Evolutionary conservation across 2,113 vertebrate genomes (phyloP).

Genomic region (Ptilorrhoa leucosticta): DNA sequence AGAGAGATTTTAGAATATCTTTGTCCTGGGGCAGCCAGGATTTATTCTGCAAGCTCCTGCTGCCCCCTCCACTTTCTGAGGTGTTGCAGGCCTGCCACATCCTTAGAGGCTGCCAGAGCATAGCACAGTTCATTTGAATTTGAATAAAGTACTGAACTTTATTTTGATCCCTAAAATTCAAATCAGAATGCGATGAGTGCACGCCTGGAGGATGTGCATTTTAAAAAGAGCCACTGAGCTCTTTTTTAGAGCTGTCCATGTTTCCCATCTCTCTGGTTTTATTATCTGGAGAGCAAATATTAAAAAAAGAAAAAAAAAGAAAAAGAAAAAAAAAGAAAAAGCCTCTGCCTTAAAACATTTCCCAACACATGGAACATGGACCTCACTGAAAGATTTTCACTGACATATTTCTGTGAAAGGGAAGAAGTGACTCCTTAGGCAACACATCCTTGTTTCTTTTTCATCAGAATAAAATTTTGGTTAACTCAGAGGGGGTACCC

Average conservation of each 20-base stretch:
- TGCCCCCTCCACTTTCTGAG: background rate
- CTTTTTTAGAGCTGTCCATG: background rate
- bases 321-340: too few relatives aligned
- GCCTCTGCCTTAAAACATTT: background rate
- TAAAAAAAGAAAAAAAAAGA: background rate
- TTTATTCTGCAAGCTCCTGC: background rate
- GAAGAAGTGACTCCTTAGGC: background rate
- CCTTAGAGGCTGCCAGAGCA: background rate
- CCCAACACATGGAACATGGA: background rate
- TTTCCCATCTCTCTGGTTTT: background rate
- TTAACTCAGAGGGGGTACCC: background rate
- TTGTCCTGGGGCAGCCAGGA: background rate
- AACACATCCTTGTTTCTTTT: background rate
- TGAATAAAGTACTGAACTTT: slow-evolving; percentile 29
- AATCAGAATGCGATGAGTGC: background rate
- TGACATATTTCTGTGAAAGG: background rate
- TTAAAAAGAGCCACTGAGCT: background rate
- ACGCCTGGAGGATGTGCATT: background rate
- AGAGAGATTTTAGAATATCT: background rate
- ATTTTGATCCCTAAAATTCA: slow-evolving; percentile 40
- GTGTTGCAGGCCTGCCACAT: background rate
- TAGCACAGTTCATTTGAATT: slow-evolving; percentile 16
- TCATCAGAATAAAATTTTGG: background rate
- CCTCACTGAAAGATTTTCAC: background rate
- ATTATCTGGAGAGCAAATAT: background rate